phyloP scores from a whole-genome alignment of 1,140 invertebrate genomes.

The Drosophila hydei region DNA sequence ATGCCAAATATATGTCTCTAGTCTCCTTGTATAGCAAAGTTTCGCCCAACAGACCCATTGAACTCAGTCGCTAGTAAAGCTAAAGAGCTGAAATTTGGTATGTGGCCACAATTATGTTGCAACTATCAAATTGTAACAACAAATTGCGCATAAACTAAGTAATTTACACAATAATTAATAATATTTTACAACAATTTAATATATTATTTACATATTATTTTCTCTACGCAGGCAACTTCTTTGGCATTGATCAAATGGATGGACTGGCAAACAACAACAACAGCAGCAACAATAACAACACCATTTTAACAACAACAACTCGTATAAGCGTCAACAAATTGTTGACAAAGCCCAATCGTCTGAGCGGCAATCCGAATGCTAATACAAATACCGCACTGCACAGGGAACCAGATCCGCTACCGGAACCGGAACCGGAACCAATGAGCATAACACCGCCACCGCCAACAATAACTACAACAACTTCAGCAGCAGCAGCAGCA shows the following conservation, averaged over 20 bases:
- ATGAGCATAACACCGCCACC: conserved; percentile 47
- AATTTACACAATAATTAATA: not conserved
- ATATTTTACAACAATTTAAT: not conserved
- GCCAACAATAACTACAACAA: conserved; percentile 2
- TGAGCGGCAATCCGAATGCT: conserved; percentile 33
- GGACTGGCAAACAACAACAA: conserved; percentile 52
- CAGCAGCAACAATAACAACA: conserved; percentile 61
- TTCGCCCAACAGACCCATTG: not conserved
- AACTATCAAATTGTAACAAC: not conserved
- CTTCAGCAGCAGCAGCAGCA: conserved; percentile 8
- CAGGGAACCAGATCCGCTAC: not conserved
- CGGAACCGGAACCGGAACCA: conserved; percentile 24
- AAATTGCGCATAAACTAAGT: not conserved
- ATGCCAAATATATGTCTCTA: not conserved
- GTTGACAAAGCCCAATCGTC: conserved; percentile 13
- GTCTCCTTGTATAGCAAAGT: not conserved
- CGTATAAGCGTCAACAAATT: conserved; percentile 5
- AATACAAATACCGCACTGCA: conserved; percentile 35
- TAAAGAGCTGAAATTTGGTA: not conserved
- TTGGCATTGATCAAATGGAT: conserved; percentile 63
- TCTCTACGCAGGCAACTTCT: conserved; percentile 42
- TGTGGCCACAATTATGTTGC: not conserved
- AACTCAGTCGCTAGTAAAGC: not conserved
- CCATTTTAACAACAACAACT: conserved; percentile 41
- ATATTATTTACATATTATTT: not conserved